Evolutionary conservation across 2,888 invertebrate genomes (phyloP), one percentile per base, ranked within the genome.

Genomic region (Macrosoma leucophasiata): DNA sequence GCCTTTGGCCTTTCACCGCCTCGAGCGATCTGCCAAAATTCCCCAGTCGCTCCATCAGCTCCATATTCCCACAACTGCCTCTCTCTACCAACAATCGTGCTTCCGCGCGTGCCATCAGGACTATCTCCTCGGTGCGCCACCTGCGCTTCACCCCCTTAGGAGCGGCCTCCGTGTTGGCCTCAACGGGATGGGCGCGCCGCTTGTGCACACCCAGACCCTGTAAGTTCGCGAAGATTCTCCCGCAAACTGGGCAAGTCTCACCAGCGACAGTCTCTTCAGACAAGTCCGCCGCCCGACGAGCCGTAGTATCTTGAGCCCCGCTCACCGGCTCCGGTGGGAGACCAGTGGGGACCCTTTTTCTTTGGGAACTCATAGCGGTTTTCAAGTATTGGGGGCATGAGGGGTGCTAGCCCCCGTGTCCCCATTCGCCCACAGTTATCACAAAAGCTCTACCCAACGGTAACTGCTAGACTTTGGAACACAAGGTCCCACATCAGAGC

Each of bases 271-370:
- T 2, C 36, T 3, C 30, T 21, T 33, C 35, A 13, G 8, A 20
- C n/a, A 17, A 14, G 28, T 7, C 38, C 35, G 20, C 33, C 13
- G 33, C 8, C 11, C 15, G 33, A 31, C 10, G 13, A 11, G 15
- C 35, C 34, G 20, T 24, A 17, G 22, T 32, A 36, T 12, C 23
- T 13, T 22, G 17, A 25, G 26, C 24, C 17, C 37, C 39, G 29
- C 12, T 26, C 37, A 38, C 39, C 31, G 40, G 21, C 36, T 46
- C 46, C 46, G 32, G 43, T 42, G 42, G 39, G 33, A 38, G 43
- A 34, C 19, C 42, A 26, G 40, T 42, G 29, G 17, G 36, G 30
- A 15, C 27, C 12, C 13, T 11, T 6, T 1, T 19, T 4, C 29
- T 29, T 10, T 8, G n/a, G 2, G 2, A 4, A 3, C 12, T 21